Base-by-base conservation (phyloP, 1,140 invertebrate genomes). In the Drosophila pruinosa region DNA sequence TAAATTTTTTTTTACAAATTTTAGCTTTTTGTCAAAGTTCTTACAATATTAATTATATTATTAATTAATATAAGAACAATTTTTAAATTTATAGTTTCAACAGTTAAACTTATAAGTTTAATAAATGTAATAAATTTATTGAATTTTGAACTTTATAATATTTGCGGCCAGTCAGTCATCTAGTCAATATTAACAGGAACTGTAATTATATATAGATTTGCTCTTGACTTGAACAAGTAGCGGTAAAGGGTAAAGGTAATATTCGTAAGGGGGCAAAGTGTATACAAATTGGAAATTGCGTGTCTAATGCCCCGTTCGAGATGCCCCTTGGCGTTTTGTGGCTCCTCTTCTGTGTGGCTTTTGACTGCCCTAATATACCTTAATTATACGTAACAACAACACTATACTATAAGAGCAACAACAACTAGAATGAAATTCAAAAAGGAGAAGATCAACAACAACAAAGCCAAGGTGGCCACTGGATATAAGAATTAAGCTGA, bases 271-370 rank as follows among this genome's bases (percentile, higher is more conserved):
- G 22, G 47, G 14, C 10, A 14, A 21, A 31, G 64, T 24, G 36
- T 58, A 50, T 59, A 53, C 39, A 63, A 73, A 73, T 86, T 77
- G 63, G 53, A 77, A 77, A 86, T 77, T 63, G 81, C 82, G 62
- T 86, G 78, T 74, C 81, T 81, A 81, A 86, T 88, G 77, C 70
- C 63, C 34, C 59, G 62, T 77, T 77, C 69, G 77, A 76, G 62
- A 71, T 74, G 77, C 50, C 77, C 81, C 61, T 38, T 57, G 73
- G 82, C 48, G 22, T 17, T 39, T 47, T 38, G 3, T 41, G 15
- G n/a, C 22, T 62, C 45, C 59, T 59, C 19, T 63, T 59, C 19
- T 52, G 26, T 54, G 41, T 65, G 59, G 68, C 62, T 69, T 41
- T 62, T 57, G 62, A 36, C 24, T 61, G 67, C 68, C 76, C 78